Evolutionary conservation across 2,797 vertebrate species (phyloP), one percentile per base, ranked within the genome.

Genomic region (Mormyrops boulengeri): DNA sequence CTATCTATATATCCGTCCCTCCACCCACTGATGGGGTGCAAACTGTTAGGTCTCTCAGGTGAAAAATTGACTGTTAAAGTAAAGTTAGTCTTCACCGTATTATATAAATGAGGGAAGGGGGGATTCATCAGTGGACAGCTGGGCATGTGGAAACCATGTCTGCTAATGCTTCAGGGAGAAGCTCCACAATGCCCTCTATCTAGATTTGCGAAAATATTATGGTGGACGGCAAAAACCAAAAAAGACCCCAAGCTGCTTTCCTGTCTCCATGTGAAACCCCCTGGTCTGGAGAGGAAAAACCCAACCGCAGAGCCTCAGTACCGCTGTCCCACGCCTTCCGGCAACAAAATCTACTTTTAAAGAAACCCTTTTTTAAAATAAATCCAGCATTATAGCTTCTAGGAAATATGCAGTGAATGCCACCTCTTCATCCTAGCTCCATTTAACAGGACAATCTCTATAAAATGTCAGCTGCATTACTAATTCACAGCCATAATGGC

Each of bases 401-500:
- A 19, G 41, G 34, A 52, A 85, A 26, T 14, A 69, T 14, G 62
- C 7, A 34, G 26, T 0, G n/a, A 49, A 52, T 53, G 22, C 47
- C 44, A 62, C 38, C 77, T n/a, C 2, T 80, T 53, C 41, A 17
- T 60, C 80, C 57, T 2, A 60, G 52, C 55, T 89, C 77, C 55
- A 41, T 41, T 7, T 9, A 89, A 89, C 38, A 55, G 50, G 47
- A 86, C 30, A 8, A 86, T 86, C 53, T 38, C 52, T 41, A 57
- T 19, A 55, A 60, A 87, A 87, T 57, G 73, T 53, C 77, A 85
- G 22, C 44, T 84, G 73, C 50, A 80, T 89, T 44, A 82, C 53
- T 89, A 49, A 89, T 30, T 89, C 19, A 17, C 17, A 85, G 41
- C 66, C 38, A 30, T 47, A 80, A 38, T 55, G 69, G 41, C 41